A percentile compares a stretch with the other conserved stretches of the same genome.
Conservation (phyloP, 2,888 invertebrate genomes). For the Tinea pellionella region DNA sequence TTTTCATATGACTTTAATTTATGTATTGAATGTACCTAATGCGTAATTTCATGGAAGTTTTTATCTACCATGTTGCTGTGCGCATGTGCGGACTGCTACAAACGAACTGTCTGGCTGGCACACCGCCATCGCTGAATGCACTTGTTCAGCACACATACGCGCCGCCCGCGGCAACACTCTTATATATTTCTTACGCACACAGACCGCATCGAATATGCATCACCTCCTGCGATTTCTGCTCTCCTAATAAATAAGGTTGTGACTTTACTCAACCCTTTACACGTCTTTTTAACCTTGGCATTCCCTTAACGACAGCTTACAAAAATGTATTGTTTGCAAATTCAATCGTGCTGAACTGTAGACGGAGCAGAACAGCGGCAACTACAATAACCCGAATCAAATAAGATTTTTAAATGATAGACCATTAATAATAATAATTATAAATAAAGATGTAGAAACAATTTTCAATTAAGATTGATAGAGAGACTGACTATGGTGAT, state of each 20-base stretch:
- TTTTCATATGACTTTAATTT: too few relatives aligned
- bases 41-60: neutral
- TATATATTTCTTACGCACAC: neutral
- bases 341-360: constrained; percentile 14
- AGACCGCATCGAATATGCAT: neutral
- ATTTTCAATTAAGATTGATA: too few relatives aligned
- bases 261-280: constrained; percentile 53
- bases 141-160: neutral
- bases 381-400: too few relatives aligned
- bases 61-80: neutral
- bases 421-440: too few relatives aligned
- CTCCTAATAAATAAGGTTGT: constrained; percentile 55
- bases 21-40: neutral
- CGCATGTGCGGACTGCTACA: neutral
- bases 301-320: constrained; percentile 10
- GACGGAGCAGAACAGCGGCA: neutral
- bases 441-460: too few relatives aligned
- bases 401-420: too few relatives aligned
- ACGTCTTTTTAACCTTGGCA: constrained; percentile 25
- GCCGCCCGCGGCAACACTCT: too few relatives aligned
- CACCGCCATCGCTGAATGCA: neutral
- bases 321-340: constrained; percentile 31
- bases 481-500: too few relatives aligned
- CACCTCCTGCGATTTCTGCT: constrained; percentile 25
- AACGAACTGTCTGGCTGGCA: neutral